phyloP scores from a whole-genome alignment of 2,113 vertebrate species.

The Sciurus niger region DNA sequence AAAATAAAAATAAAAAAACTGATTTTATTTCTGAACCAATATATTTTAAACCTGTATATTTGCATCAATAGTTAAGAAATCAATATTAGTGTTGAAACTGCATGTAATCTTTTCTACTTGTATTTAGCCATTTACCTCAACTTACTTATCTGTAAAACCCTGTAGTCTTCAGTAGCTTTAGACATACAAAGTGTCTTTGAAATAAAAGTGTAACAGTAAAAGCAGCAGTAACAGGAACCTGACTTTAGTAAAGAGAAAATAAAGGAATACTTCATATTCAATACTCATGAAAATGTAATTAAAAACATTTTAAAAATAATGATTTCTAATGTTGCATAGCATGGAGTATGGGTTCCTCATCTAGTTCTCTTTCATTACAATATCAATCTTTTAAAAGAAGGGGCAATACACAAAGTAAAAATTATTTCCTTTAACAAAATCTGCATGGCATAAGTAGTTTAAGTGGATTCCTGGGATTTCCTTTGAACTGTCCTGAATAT shows the following conservation, averaged over 20 bases:
- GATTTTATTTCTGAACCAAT: too few species aligned
- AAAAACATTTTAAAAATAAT: not conserved
- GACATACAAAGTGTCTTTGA: not conserved
- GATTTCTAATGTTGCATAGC: too few species aligned
- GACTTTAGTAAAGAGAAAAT: not conserved
- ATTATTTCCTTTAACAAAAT: slow-evolving; percentile 55
- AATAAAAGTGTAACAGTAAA: not conserved
- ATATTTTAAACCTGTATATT: too few species aligned
- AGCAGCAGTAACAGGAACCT: not conserved
- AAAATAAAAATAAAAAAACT: too few species aligned
- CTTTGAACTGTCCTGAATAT: slow-evolving; percentile 35
- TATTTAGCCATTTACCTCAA: not conserved
- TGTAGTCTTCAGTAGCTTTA: accelerated
- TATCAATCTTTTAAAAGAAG: not conserved
- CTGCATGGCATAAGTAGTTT: not conserved
- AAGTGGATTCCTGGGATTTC: slow-evolving; percentile 36
- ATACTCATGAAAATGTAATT: not conserved
- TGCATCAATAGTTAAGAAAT: too few species aligned
- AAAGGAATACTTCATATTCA: not conserved
- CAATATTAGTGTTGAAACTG: too few species aligned
- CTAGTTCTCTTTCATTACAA: not conserved
- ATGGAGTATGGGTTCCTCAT: accelerated
- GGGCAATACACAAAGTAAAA: not conserved
- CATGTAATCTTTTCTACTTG: not conserved
- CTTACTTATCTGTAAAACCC: not conserved